Evolutionary conservation across 2,888 invertebrate genomes (phyloP), one percentile per base, ranked within the genome.

Genomic region (Allygus modestus): DNA sequence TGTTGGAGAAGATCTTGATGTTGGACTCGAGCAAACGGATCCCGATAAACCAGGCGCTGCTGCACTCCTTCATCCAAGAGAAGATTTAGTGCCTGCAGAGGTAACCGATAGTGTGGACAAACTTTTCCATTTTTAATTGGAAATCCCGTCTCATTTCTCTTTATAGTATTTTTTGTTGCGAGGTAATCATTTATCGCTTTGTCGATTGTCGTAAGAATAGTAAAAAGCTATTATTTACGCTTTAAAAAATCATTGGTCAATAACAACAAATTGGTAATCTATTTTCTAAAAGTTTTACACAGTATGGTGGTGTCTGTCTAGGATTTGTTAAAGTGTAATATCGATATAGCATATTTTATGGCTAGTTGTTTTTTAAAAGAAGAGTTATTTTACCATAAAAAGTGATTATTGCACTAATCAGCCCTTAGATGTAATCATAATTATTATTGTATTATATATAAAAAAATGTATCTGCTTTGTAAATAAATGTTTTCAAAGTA

Each of bases 61-160:
- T 96, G 28, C 99, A 99, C 91, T 96, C 98, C 0, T 99, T 99
- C 91, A 98, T 99, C 89, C 96, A 97, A 91, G 99, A 99, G 90
- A 97, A 96, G 92, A 96, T 97, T 90, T 96, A 86, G 81, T 71
- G 85, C 79, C 84, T 43, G 54, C 84, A 81, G 81, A 84, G 84
- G 84, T 84, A 84, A 84, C 84, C 77, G 41, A 73, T 77, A 46
- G 46, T 46, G 46, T 46, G 75, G 75, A 77, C 26, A 77, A 46
- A 77, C 46, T 28, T 46, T 20, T 69, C 33, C 11, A 12, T 31
- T n/a, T 69, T 11, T 46, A 46, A 23, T 23, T 20, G 54, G 20
- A 23, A 54, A 54, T 23, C 20, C 46, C 12, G 12, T 46, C 46
- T 15, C 15, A 15, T 54, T 54, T 54, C 23, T 54, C 54, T 23